phyloP scores from a whole-genome alignment of 2,113 vertebrate species.

The Antechinus flavipes region DNA sequence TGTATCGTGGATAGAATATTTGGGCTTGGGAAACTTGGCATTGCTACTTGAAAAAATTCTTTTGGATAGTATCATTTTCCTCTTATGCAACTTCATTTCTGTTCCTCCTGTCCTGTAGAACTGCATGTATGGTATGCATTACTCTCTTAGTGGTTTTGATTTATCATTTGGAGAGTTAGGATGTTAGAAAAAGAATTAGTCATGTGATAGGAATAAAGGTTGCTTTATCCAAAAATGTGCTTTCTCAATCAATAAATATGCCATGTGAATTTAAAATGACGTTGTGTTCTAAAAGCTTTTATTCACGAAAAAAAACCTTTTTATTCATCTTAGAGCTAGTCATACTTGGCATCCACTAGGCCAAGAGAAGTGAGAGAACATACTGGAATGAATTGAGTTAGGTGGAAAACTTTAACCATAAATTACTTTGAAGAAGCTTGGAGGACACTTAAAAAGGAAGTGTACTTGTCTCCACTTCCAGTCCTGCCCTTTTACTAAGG shows the following conservation, averaged over 20 bases:
- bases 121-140: neutral
- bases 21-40: neutral
- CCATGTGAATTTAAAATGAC: constrained; percentile 12
- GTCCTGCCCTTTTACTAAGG: neutral
- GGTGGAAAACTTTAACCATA: constrained; percentile 51
- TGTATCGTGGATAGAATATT: neutral
- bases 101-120: neutral
- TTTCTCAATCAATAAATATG: constrained; percentile 30
- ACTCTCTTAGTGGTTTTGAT: constrained; percentile 6
- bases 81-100: neutral
- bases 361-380: constrained; percentile 73
- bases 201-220: constrained; percentile 40
- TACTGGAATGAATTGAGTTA: constrained; percentile 76
- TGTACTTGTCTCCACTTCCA: neutral
- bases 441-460: constrained; percentile 46
- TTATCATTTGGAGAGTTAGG: constrained; percentile 14
- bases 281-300: constrained; percentile 77
- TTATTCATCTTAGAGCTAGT: constrained; percentile 71
- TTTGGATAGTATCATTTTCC: neutral
- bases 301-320: constrained; percentile 50
- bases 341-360: constrained; percentile 71
- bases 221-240: constrained; percentile 41
- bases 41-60: neutral
- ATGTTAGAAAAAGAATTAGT: constrained; percentile 39
- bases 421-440: constrained; percentile 17